A percentile compares a stretch with the other conserved stretches of the same genome.
These are phyloP conservation scores for Zaprionus taronus DNA, from an alignment of 1,140 invertebrate species.

Conservation along the genomic window DNA sequence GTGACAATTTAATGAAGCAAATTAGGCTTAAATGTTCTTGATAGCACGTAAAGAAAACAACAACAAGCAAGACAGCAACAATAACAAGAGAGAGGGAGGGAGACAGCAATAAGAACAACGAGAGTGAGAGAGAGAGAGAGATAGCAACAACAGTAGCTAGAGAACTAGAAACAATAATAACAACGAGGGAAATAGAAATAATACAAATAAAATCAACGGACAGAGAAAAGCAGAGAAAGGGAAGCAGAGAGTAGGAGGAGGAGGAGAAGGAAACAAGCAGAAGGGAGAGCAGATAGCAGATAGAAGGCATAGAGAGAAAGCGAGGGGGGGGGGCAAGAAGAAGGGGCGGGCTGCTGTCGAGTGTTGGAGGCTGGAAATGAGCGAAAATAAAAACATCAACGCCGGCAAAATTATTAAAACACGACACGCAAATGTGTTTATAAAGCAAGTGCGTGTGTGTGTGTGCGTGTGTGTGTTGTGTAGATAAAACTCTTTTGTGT, in stretches of 20 bases:
- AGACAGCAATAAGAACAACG: constrained; percentile 15
- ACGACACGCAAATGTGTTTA: constrained; percentile 59
- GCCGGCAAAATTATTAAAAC: constrained; percentile 55
- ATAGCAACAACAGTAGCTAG: no score
- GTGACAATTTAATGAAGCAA: constrained; percentile 76
- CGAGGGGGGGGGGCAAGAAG: neutral
- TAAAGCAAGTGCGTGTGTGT: constrained; percentile 1
- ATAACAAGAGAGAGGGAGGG: constrained; percentile 5
- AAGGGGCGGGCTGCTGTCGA: neutral
- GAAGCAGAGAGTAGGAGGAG: constrained; percentile 11
- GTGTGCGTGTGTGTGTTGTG: neutral
- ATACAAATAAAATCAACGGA: constrained; percentile 16
- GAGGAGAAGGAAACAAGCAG: neutral
- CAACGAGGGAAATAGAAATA: neutral
- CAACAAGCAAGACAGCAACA: constrained; percentile 15
- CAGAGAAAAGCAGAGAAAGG: constrained; percentile 18
- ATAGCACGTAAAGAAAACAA: constrained; percentile 71
- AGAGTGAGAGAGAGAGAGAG: neutral
- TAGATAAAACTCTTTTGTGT: neutral
- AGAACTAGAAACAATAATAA: constrained; percentile 32
- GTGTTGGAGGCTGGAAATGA: constrained; percentile 3
- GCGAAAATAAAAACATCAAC: constrained; percentile 66
- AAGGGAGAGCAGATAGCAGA: no score
- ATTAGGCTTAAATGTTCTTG: constrained; percentile 78
- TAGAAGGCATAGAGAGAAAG: neutral